phyloP scores from a whole-genome alignment of 2,888 invertebrate genomes.

The Crematogaster levior region DNA sequence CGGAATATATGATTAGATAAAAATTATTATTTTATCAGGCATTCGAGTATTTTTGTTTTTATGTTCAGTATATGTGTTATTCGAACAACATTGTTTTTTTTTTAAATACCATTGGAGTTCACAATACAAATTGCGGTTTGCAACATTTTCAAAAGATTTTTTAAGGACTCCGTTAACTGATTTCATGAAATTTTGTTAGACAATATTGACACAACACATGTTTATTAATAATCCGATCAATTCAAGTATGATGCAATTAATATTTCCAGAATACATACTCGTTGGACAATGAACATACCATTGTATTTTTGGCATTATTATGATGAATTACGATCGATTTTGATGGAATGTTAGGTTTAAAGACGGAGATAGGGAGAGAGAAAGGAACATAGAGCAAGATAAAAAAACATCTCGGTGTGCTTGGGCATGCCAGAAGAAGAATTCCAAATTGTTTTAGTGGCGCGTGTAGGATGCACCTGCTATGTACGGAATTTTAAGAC shows the following conservation, averaged over 20 bases:
- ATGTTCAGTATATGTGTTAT: not conserved
- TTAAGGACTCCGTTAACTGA: not conserved
- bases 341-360: slow-evolving; percentile 59
- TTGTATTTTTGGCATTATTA: not conserved
- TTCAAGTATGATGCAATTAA: slow-evolving; percentile 43
- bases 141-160: not conserved
- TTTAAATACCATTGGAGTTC: not conserved
- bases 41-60: not conserved
- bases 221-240: not conserved
- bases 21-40: not conserved
- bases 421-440: slow-evolving; percentile 62
- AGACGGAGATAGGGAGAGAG: not conserved
- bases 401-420: slow-evolving; percentile 33
- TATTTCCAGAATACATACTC: slow-evolving; percentile 51
- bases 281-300: no score
- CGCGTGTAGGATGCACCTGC: slow-evolving; percentile 59
- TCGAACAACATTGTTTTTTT: not conserved
- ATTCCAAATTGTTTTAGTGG: slow-evolving; percentile 70
- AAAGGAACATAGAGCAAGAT: not conserved
- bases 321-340: slow-evolving; percentile 64
- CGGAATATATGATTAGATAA: not conserved
- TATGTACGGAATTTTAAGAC: slow-evolving; percentile 70
- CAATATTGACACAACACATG: not conserved
- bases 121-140: not conserved
- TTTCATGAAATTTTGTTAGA: not conserved